Percentiles rank a stretch among this genome's conserved stretches.
phyloP scores from a whole-genome alignment of 2,113 vertebrate species.

The Xiphophorus couchianus region DNA sequence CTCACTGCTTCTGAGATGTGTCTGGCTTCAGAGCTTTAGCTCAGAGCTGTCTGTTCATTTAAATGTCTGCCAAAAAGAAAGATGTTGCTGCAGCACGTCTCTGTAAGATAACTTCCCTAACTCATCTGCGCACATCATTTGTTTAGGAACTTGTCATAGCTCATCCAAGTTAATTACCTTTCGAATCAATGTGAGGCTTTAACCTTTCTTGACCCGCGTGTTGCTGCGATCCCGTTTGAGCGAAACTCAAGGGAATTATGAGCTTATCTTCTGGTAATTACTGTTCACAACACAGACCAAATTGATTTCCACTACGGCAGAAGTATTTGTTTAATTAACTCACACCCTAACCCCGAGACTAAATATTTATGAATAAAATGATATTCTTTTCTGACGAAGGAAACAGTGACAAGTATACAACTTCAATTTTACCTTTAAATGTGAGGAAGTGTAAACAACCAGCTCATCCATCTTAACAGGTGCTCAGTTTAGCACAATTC shows the following conservation, averaged over 20 bases:
- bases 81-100: neutral
- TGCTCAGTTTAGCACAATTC: neutral
- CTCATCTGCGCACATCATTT: constrained; percentile 32
- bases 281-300: constrained; percentile 46
- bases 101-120: constrained; percentile 15
- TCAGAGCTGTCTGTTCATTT: constrained; percentile 4
- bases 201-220: constrained; percentile 57
- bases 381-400: neutral
- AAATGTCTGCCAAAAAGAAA: constrained; percentile 7
- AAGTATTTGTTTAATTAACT: constrained; percentile 38
- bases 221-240: constrained; percentile 48
- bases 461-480: neutral
- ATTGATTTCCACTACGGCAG: constrained; percentile 50
- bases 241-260: constrained; percentile 45
- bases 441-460: neutral
- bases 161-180: constrained; percentile 66
- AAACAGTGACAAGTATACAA: neutral
- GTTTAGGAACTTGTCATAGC: constrained; percentile 38
- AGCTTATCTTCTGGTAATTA: constrained; percentile 58
- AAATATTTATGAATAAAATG: constrained; percentile 18
- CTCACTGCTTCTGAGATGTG: constrained; percentile 15
- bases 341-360: constrained; percentile 7
- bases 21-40: neutral
- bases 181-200: constrained; percentile 67
- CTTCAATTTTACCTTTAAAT: neutral